Evolutionary conservation across 64 coral and sea anemone genomes (phyloP).

Genomic region (Stichodactyla mertensii): DNA sequence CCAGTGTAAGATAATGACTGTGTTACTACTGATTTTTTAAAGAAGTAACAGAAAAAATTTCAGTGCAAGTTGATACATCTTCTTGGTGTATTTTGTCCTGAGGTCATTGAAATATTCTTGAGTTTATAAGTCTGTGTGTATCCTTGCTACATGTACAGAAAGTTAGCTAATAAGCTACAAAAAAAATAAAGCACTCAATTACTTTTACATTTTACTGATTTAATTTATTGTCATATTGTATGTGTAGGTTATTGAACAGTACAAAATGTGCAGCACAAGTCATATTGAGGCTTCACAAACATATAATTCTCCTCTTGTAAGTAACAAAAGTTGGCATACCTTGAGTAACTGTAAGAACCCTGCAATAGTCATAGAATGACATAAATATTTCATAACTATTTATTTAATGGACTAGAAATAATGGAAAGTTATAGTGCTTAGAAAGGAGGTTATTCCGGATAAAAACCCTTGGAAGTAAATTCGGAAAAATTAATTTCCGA

Average conservation of each 20-base stretch:
- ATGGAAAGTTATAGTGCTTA: no score
- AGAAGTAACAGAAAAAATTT: no score
- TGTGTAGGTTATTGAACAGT: conserved; percentile 59
- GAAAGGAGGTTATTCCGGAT: no score
- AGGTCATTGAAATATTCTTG: background rate
- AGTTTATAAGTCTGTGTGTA: background rate
- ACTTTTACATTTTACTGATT: no score
- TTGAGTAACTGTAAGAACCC: background rate
- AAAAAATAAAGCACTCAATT: no score
- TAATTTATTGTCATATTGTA: background rate
- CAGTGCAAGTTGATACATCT: background rate
- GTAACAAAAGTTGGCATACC: background rate
- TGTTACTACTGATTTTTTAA: no score
- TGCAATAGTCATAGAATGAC: background rate
- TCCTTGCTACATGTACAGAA: background rate
- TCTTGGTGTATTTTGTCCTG: background rate
- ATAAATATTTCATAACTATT: no score
- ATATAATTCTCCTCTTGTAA: conserved; percentile 15
- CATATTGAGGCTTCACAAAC: conserved; percentile 20
- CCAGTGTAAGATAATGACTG: no score
- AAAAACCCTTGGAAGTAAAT: no score
- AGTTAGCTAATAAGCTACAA: background rate
- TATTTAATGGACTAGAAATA: no score
- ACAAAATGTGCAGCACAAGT: conserved; percentile 43
- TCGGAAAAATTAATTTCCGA: no score